Conservation (phyloP, 2,113 vertebrate species). For the Parus major region DNA sequence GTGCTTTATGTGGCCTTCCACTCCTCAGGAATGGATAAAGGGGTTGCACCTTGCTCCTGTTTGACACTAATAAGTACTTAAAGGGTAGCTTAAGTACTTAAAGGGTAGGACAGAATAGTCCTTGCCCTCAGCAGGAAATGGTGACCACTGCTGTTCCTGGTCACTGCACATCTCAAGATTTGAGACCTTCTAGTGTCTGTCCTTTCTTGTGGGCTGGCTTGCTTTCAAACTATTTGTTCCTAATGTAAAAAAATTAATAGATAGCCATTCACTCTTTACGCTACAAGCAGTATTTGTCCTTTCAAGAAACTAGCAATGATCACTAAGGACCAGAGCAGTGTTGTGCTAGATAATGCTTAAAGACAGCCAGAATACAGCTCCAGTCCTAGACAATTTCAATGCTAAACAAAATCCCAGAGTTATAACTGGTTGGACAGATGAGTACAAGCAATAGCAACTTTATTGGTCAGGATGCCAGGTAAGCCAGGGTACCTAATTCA, state of each 20-base stretch:
- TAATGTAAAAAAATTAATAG: neutral
- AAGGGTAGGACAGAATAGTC: neutral
- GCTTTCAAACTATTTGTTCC: neutral
- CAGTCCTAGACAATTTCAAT: neutral
- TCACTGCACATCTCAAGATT: neutral
- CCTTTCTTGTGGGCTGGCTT: neutral
- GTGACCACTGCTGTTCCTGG: neutral
- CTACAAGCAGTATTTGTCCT: neutral
- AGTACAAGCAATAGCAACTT: neutral
- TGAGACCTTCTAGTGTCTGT: neutral
- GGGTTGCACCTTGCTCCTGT: neutral
- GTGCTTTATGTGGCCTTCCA: neutral
- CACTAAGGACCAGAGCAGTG: neutral
- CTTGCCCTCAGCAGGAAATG: neutral
- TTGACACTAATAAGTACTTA: neutral
- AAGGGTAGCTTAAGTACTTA: neutral
- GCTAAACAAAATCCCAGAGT: neutral
- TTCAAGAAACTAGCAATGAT: neutral
- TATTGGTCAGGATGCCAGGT: neutral
- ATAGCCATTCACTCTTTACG: neutral
- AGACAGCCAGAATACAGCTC: neutral
- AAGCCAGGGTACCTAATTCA: neutral
- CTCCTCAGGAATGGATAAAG: neutral
- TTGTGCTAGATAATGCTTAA: neutral
- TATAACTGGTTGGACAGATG: rapidly evolving